A percentile compares a stretch with the other conserved stretches of the same genome.
phyloP scores from a whole-genome alignment of 2,888 invertebrate genomes.

The Exocentrus adspersus region DNA sequence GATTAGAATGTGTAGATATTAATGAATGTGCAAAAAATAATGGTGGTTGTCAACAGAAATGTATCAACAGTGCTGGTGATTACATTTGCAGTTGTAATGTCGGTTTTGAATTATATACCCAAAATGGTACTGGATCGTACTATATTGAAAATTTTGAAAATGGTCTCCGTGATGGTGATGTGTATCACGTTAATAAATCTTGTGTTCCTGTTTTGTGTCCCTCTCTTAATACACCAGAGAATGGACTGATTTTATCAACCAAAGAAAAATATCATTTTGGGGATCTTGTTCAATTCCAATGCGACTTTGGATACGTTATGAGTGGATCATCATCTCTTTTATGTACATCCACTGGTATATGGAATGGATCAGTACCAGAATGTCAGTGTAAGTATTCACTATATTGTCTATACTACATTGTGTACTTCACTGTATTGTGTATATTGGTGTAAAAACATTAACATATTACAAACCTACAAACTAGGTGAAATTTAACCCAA shows the following conservation, averaged over 20 bases:
- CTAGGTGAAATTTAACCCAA: no score
- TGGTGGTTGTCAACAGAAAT: constrained; percentile 94
- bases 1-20: constrained; percentile 87
- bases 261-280: constrained; percentile 87
- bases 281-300: constrained; percentile 90
- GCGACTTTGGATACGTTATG: constrained; percentile 94
- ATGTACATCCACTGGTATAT: constrained; percentile 89
- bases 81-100: constrained; percentile 90
- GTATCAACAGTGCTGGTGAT: constrained; percentile 88
- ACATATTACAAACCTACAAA: no score
- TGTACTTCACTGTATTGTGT: no score
- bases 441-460: no score
- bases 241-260: constrained; percentile 85
- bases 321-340: constrained; percentile 85
- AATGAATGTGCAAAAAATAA: constrained; percentile 89
- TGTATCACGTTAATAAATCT: constrained; percentile 89
- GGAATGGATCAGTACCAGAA: constrained; percentile 94
- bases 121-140: constrained; percentile 92
- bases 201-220: constrained; percentile 95
- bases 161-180: constrained; percentile 89
- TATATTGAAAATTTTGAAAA: constrained; percentile 82
- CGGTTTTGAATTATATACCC: constrained; percentile 88
- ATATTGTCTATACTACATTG: no score
- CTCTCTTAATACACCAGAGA: constrained; percentile 78
- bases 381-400: constrained; percentile 90